Conservation (phyloP, 2,113 vertebrate genomes). For the Gallinago jamesoni region DNA sequence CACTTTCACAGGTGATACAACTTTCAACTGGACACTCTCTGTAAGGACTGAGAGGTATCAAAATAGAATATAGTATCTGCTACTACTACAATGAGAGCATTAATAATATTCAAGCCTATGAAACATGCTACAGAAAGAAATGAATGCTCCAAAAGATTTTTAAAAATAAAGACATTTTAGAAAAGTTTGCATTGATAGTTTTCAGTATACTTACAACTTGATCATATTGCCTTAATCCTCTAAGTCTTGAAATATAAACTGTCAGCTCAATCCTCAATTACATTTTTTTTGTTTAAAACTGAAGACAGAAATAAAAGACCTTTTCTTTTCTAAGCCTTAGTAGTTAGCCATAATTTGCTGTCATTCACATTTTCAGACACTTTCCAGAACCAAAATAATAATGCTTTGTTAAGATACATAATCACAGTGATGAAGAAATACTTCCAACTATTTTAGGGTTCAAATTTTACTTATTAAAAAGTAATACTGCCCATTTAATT, state of each 20-base stretch:
- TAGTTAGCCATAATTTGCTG: not conserved
- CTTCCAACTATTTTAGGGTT: not conserved
- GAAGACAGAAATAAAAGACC: not conserved
- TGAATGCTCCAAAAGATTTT: not conserved
- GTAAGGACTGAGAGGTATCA: accelerated
- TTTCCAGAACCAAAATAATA: not conserved
- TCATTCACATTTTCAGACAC: not conserved
- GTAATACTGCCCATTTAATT: not conserved
- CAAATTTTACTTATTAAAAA: not conserved
- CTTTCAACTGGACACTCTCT: not conserved
- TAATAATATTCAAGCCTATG: not conserved
- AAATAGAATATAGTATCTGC: accelerated
- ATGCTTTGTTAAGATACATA: not conserved
- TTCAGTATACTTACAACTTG: not conserved
- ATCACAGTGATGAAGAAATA: not conserved
- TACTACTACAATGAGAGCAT: not conserved
- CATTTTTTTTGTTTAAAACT: not conserved
- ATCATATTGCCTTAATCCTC: not conserved
- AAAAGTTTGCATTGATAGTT: accelerated
- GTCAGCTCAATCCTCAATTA: not conserved
- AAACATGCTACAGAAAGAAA: not conserved
- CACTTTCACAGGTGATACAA: not conserved
- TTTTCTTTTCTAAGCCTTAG: not conserved
- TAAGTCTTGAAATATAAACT: not conserved
- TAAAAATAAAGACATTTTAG: not conserved